Conservation (phyloP, 2,113 vertebrate genomes). For the Ciconia boyciana region DNA sequence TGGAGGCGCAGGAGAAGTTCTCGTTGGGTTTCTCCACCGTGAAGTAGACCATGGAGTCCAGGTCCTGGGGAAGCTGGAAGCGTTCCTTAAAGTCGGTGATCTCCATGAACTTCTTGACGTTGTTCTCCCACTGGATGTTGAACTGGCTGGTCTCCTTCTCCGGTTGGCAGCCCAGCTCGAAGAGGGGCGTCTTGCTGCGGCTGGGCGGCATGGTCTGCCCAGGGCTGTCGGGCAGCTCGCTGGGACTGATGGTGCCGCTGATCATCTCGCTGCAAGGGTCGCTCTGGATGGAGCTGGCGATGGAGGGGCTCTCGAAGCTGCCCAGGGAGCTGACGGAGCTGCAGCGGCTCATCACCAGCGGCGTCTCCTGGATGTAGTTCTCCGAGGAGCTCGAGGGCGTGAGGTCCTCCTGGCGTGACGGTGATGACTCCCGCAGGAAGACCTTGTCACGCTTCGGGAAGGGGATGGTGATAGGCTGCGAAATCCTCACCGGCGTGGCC, state of each 20-base stretch:
- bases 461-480: slow-evolving; percentile 80
- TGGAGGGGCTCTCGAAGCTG: slow-evolving; percentile 94
- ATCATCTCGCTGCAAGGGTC: slow-evolving; percentile 97
- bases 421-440: slow-evolving; percentile 73
- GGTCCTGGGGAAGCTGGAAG: slow-evolving; percentile 88
- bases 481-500: background rate
- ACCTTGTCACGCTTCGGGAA: slow-evolving; percentile 72
- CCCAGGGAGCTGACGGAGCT: slow-evolving; percentile 96
- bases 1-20: slow-evolving; percentile 98
- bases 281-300: slow-evolving; percentile 97
- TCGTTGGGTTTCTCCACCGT: slow-evolving; percentile 96
- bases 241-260: slow-evolving; percentile 94
- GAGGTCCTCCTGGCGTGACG: slow-evolving; percentile 80
- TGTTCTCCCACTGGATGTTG: slow-evolving; percentile 92
- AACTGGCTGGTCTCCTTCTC: slow-evolving; percentile 80
- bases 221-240: slow-evolving; percentile 95
- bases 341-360: slow-evolving; percentile 94
- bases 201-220: slow-evolving; percentile 98
- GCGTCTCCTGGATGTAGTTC: slow-evolving; percentile 95
- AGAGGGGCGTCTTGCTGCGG: slow-evolving; percentile 93
- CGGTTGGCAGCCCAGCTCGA: slow-evolving; percentile 70
- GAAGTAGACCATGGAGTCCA: slow-evolving; percentile 96
- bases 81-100: slow-evolving; percentile 94
- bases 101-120: slow-evolving; percentile 92
- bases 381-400: slow-evolving; percentile 95